Base-by-base conservation (phyloP, 2,113 vertebrate species). In the Oncorhynchus keta region DNA sequence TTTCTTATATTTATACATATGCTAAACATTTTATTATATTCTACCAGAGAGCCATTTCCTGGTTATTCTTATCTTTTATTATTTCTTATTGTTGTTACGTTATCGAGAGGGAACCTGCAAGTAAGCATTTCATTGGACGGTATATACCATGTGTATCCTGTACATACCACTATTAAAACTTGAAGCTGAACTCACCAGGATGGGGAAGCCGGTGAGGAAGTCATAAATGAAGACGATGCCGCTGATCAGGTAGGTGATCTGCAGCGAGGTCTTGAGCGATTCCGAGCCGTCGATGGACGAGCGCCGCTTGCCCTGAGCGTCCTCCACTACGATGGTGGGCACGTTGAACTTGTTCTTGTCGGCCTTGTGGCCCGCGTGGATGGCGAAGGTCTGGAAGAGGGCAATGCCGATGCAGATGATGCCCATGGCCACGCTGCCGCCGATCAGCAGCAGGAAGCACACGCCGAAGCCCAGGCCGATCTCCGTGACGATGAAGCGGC, bases 391-490 rank as follows among this genome's bases (percentile, higher is more conserved):
- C 91, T 97, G 97, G 87, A 97, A 96, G 74, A 98, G 95, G 81
- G 97, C 90, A 4, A 97, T 95, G 88, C 93, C 95, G 0, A 96
- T 95, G 90, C 97, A 98, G 83, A 95, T 94, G 57, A 94, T 90
- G 0, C 97, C 96, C 94, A 95, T 95, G 67, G 93, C 92, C 73
- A 97, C 90, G 1, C 96, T 96, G 80, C 97, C 96, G 0, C 95
- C 94, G 68, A 97, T 95, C 83, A 98, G 89, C 74, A 98, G 92
- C 86, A 98, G 89, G 89, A 98, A 98, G 89, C 97, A 97, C 76
- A 97, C 95, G 0, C 96, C 95, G 0, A 98, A 98, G 87, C 97
- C 97, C 79, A 98, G 93, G 81, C 97, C 97, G 0, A 98, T 97
- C 93, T 98, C 96, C 0, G 94, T 96, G 84, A 96, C 96, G 4